Evolutionary conservation across 92 coral and sea anemone species (phyloP).

Genomic region (Phymanthus crucifer): DNA sequence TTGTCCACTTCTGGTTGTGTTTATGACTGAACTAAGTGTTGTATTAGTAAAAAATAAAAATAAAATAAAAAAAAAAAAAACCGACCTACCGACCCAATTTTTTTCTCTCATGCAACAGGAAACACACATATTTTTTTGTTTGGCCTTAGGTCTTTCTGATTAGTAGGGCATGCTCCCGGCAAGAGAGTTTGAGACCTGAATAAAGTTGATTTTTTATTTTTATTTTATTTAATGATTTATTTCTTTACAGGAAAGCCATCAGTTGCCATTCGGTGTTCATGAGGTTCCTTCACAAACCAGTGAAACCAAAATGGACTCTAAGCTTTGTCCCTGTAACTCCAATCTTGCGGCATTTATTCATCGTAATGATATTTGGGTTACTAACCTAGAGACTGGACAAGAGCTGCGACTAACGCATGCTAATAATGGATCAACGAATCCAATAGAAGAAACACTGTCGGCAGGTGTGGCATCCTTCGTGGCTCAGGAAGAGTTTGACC

Average conservation of each 20-base stretch:
- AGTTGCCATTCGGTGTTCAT: conserved; percentile 72
- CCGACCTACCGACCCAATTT: too few species aligned
- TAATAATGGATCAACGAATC: conserved; percentile 74
- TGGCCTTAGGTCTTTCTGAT: too few species aligned
- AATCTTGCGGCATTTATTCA: conserved; percentile 92
- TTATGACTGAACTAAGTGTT: too few species aligned
- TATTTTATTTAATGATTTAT: neutral
- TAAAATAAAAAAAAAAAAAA: too few species aligned
- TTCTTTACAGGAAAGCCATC: conserved; percentile 46
- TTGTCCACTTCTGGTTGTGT: too few species aligned
- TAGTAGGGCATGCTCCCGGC: too few species aligned
- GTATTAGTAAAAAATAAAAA: too few species aligned
- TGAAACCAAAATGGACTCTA: conserved; percentile 95
- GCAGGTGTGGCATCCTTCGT: conserved; percentile 99
- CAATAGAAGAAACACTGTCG: conserved; percentile 80
- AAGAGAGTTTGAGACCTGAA: too few species aligned
- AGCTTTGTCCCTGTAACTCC: conserved; percentile 91
- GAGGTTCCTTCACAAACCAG: conserved; percentile 81
- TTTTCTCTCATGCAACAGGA: too few species aligned
- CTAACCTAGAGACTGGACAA: conserved; percentile 72
- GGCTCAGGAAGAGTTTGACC: conserved; percentile 95
- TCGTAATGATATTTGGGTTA: conserved; percentile 93
- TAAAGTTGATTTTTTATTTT: conserved; percentile 6
- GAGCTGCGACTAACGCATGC: conserved; percentile 84
- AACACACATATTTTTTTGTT: too few species aligned